Percentiles rank a stretch among this genome's conserved stretches.
Conservation (phyloP, 2,113 vertebrate genomes). For the Drymodes brunneopygia region DNA sequence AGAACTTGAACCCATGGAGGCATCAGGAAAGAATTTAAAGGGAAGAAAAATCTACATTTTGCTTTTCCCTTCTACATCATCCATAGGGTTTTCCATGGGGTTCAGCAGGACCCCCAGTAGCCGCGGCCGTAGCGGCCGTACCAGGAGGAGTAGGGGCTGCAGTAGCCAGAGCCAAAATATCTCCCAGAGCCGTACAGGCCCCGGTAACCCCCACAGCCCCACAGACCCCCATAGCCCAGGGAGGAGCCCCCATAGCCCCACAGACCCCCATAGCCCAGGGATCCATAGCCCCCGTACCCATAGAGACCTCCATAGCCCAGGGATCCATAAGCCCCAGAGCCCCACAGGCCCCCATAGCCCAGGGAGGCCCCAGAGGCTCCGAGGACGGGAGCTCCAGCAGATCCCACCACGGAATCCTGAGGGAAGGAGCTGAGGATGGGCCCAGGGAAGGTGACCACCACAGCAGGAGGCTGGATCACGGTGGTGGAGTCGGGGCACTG, state of each 20-base stretch:
- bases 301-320: not conserved
- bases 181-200: not conserved
- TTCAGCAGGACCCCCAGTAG: not conserved
- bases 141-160: not conserved
- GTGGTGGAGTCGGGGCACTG: not conserved
- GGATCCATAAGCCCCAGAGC: not conserved
- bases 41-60: not conserved
- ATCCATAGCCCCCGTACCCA: not conserved
- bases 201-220: not conserved
- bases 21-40: not conserved
- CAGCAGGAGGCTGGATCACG: not conserved
- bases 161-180: not conserved
- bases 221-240: not conserved
- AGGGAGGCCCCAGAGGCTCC: not conserved
- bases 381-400: not conserved
- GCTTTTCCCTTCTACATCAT: not conserved
- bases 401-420: constrained; percentile 20
- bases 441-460: not conserved
- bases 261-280: not conserved
- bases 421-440: constrained; percentile 57
- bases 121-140: not conserved
- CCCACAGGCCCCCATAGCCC: not conserved
- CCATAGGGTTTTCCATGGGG: accelerated
- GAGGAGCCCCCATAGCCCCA: not conserved
- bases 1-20: not conserved